Base-by-base conservation (phyloP, 1,140 invertebrate species). In the Eueides isabella region DNA sequence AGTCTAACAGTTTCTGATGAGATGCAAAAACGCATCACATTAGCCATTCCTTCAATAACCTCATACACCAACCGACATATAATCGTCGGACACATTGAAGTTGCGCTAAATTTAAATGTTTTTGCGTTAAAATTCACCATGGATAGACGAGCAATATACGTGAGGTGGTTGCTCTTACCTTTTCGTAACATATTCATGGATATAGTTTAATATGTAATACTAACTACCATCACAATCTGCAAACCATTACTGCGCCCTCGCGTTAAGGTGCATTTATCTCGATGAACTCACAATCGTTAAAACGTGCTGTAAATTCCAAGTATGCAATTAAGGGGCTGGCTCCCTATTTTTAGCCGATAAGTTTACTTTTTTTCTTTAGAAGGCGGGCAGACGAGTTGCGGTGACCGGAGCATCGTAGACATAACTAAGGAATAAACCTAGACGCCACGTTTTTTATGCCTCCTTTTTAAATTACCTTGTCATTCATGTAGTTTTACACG, bases 221-320 rank as follows among this genome's bases (percentile, higher is more conserved):
- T 86, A 85, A 85, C 81, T 82, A 80, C 62, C 74, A 76, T 81
- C 80, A 85, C 75, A 63, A 70, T 83, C 83, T 69, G 79, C 74
- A 63, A 71, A 77, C 76, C 80, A 81, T 84, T 83, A 81, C 79
- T 64, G 80, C 82, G 71, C 81, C 78, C 76, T 77, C 78, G 78
- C 76, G 78, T 79, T 79, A 78, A 74, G 75, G 64, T 79, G 77
- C 79, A 79, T 82, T 81, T 86, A 86, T 80, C 82, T 82, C 72
- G 80, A 80, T 84, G 78, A 83, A 82, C 82, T 80, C 75, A 79
- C 77, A 84, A 86, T 88, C 87, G 87, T 88, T 89, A 87, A 85
- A 85, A 85, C 82, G 81, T 84, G 83, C 82, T 84, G 84, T 89
- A 89, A 87, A 91, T 88, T 88, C 87, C 84, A 85, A 86, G 82